These are phyloP conservation scores for Chitala chitala DNA, from an alignment of 2,113 vertebrate species.

Conservation along the genomic window DNA sequence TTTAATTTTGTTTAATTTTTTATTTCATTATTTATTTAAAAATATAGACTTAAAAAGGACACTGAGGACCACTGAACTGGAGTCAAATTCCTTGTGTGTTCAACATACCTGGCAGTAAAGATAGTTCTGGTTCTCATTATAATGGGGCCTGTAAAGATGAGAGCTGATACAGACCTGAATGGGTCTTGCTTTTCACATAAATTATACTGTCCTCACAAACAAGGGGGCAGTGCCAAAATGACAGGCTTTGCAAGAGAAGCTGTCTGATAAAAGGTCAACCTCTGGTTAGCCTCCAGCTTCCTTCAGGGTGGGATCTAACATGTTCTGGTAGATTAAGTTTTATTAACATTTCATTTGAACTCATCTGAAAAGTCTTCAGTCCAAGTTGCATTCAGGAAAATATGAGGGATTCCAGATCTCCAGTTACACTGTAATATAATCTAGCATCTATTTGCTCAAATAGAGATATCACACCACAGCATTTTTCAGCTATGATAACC, in stretches of 20 bases:
- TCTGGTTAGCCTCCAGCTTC: neutral
- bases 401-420: neutral
- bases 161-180: no score
- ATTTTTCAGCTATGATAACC: neutral
- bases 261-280: slow-evolving; percentile 6
- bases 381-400: slow-evolving; percentile 6
- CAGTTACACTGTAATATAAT: slow-evolving; percentile 8
- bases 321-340: slow-evolving; percentile 12
- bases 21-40: no score
- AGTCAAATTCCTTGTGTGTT: no score
- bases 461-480: neutral
- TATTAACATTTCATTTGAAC: slow-evolving; percentile 12
- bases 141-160: no score
- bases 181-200: neutral
- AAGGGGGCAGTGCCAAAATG: neutral
- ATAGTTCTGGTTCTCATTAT: no score
- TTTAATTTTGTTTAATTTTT: no score
- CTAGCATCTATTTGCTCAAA: slow-evolving; percentile 7
- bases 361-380: slow-evolving; percentile 6
- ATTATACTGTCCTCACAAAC: neutral
- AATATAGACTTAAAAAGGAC: no score
- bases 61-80: no score
- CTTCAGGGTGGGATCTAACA: slow-evolving; percentile 17
- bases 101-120: no score
- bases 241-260: neutral